These are phyloP conservation scores for Maconellicoccus hirsutus DNA, from an alignment of 1,140 invertebrate genomes.

Conservation along the genomic window DNA sequence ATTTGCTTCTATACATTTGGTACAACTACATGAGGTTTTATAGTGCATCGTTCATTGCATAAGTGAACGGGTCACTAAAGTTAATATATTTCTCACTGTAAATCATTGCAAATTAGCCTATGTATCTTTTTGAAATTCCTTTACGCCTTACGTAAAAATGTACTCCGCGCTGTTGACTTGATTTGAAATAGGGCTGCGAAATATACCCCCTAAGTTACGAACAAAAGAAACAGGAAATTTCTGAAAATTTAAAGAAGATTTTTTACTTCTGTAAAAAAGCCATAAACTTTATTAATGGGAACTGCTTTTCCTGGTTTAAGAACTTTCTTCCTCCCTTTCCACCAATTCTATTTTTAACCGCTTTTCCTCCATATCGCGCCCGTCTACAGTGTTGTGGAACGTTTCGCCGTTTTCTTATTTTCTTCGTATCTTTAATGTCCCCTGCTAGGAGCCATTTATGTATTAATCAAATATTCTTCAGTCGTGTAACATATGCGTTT, in stretches of 20 bases:
- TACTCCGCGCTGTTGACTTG: neutral
- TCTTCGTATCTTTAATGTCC: slow-evolving; percentile 17
- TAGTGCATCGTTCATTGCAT: neutral
- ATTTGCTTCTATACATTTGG: neutral
- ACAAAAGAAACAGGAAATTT: slow-evolving; percentile 22
- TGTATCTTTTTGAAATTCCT: neutral
- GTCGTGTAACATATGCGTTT: slow-evolving; percentile 19
- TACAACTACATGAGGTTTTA: neutral
- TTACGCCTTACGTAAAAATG: neutral
- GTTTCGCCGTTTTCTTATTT: slow-evolving; percentile 12
- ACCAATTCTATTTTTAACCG: slow-evolving; percentile 19
- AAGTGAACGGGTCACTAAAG: slow-evolving; percentile 14
- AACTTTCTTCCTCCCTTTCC: slow-evolving; percentile 10
- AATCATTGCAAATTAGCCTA: slow-evolving; percentile 17
- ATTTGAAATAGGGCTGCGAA: slow-evolving; percentile 11
- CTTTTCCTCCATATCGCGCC: neutral
- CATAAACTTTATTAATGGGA: slow-evolving; percentile 21
- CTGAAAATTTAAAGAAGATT: slow-evolving; percentile 22
- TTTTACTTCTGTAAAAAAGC: slow-evolving; percentile 22
- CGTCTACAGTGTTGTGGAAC: neutral
- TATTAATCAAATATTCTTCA: slow-evolving; percentile 6
- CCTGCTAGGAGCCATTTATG: slow-evolving; percentile 17
- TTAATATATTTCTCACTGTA: neutral
- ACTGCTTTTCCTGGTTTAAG: slow-evolving; percentile 21
- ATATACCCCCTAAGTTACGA: slow-evolving; percentile 18